Evolutionary conservation across 2,888 invertebrate genomes (phyloP).

Genomic region (Notodonta ziczac): DNA sequence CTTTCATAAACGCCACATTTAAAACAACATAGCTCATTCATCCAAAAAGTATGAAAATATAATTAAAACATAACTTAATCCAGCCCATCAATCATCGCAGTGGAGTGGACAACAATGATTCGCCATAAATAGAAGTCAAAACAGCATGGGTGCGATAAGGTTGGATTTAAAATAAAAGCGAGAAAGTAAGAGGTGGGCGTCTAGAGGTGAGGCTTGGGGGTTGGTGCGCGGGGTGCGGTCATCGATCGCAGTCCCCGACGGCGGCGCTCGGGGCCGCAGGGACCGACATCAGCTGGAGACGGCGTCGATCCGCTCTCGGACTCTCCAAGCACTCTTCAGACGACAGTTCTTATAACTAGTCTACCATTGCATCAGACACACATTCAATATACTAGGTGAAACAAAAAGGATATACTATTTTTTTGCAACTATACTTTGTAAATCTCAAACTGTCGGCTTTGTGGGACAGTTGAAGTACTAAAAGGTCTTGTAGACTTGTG

Average conservation of each 20-base stretch:
- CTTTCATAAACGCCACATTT: too few relatives aligned
- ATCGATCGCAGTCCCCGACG: constrained; percentile 70
- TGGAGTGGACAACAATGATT: constrained; percentile 44
- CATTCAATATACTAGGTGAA: not conserved
- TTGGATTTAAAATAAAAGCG: constrained; percentile 67
- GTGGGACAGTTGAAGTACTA: too few relatives aligned
- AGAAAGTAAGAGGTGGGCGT: constrained; percentile 72
- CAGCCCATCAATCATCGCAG: not conserved
- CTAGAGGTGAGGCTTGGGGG: constrained; percentile 61
- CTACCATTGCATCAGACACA: not conserved
- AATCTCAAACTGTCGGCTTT: too few relatives aligned
- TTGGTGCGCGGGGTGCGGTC: constrained; percentile 68
- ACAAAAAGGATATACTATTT: too few relatives aligned
- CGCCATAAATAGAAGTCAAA: constrained; percentile 47
- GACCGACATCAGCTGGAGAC: constrained; percentile 75
- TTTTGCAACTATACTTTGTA: too few relatives aligned
- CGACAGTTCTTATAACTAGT: constrained; percentile 29
- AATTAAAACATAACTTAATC: not conserved
- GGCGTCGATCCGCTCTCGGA: constrained; percentile 47
- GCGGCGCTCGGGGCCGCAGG: constrained; percentile 57
- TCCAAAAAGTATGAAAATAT: too few relatives aligned
- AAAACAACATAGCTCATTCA: too few relatives aligned
- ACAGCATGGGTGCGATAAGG: constrained; percentile 43
- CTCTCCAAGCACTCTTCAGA: constrained; percentile 34
- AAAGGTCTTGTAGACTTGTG: too few relatives aligned